phyloP scores from a whole-genome alignment of 1,140 invertebrate genomes.

The Drosophila sp. region DNA sequence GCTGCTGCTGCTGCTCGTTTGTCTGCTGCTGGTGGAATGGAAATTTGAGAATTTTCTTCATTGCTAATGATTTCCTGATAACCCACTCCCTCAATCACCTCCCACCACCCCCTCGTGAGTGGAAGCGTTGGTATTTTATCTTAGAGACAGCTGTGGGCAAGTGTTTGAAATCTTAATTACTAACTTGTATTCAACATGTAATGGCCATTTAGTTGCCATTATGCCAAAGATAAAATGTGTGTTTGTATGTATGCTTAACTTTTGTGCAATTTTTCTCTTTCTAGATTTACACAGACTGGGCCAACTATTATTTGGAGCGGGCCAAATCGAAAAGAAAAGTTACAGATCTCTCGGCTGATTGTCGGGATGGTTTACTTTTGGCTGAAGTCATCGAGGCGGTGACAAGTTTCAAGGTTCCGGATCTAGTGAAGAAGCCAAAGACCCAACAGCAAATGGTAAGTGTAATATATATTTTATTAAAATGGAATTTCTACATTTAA shows the following conservation, averaged over 20 bases:
- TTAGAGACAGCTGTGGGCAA: constrained; percentile 45
- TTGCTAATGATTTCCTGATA: constrained; percentile 80
- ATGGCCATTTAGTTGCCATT: constrained; percentile 50
- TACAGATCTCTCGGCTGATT: constrained; percentile 92
- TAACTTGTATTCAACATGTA: constrained; percentile 30
- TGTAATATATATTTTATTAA: constrained; percentile 47
- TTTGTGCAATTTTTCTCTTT: constrained; percentile 48
- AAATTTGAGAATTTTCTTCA: constrained; percentile 27
- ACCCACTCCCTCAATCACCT: neutral
- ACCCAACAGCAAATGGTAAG: constrained; percentile 96
- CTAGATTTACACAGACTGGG: constrained; percentile 99
- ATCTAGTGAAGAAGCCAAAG: constrained; percentile 94
- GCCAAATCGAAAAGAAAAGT: constrained; percentile 92
- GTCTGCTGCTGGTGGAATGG: neutral
- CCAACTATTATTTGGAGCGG: constrained; percentile 97
- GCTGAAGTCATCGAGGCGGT: constrained; percentile 97
- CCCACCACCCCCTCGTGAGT: constrained; percentile 2
- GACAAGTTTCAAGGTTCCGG: constrained; percentile 94
- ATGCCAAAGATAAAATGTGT: constrained; percentile 27
- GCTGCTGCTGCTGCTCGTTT: neutral
- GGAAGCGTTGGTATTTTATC: constrained; percentile 40
- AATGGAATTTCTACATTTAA: neutral
- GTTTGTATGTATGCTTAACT: constrained; percentile 12
- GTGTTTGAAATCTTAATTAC: constrained; percentile 59
- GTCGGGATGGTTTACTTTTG: constrained; percentile 94